Base-by-base conservation (phyloP, 2,113 vertebrate genomes). In the Gallinago media region DNA sequence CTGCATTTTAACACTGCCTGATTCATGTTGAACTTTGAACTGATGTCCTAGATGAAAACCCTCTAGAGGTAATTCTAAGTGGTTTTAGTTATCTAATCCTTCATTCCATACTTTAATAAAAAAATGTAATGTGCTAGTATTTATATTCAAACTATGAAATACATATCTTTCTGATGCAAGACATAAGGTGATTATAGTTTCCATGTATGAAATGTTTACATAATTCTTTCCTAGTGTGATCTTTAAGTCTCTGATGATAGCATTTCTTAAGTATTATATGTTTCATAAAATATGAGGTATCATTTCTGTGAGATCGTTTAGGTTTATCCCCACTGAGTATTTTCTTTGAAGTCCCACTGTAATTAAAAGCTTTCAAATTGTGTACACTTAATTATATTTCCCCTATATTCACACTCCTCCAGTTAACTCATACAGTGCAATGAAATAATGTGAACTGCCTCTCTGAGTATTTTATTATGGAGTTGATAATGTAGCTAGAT, bases 351-450 rank as follows among this genome's bases (percentile, higher is more conserved):
- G 27, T 92, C 26, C 32, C 59, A 66, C 46, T 88, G 52, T 93
- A 97, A 95, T 96, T 85, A 78, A 95, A 89, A 94, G 27, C 84
- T 89, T 92, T 95, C 52, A 56, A 89, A 82, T 34, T 88, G 11
- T 42, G 47, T 81, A 36, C 15, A 47, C 46, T 91, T 92, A 80
- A 58, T 84, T 89, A 61, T 82, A 78, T 40, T 93, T 63, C 92
- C 87, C 90, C 82, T 34, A 29, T 73, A 83, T 89, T 82, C 67
- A 77, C 25, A 78, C 29, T 88, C 11, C 18, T 70, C 19, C 29
- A 31, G 27, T 85, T 95, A 92, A 83, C 42, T 52, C 38, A 54
- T 59, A 84, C 67, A 59, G 44, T 80, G 18, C 49, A 85, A 29
- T 44, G 66, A 62, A 89, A 94, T 34, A 26, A 87, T 52, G 29